Conservation (phyloP, 2,113 vertebrate species). For the Otis tarda region DNA sequence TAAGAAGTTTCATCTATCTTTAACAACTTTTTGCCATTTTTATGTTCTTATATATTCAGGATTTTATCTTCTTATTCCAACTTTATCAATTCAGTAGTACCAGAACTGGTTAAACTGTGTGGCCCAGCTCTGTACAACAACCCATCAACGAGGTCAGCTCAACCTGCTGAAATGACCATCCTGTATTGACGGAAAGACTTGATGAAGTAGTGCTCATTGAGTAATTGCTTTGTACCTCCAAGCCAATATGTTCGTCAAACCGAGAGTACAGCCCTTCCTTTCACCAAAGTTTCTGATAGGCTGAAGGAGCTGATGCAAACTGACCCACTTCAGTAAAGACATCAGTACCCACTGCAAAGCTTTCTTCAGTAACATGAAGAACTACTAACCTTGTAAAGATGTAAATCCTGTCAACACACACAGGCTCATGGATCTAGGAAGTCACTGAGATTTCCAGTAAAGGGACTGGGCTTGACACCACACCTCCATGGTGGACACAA, state of each 20-base stretch:
- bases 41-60: neutral
- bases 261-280: neutral
- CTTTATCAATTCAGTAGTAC: neutral
- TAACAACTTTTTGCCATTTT: neutral
- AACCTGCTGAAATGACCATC: neutral
- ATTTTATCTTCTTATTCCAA: neutral
- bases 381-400: neutral
- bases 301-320: neutral
- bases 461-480: neutral
- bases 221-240: neutral
- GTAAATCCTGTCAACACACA: neutral
- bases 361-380: neutral
- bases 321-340: neutral
- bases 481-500: neutral
- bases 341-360: neutral
- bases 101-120: neutral
- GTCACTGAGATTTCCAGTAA: neutral
- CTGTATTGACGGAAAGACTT: neutral
- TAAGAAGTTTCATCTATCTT: neutral
- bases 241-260: neutral
- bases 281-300: neutral
- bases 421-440: neutral
- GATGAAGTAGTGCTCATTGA: neutral
- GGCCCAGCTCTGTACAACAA: neutral
- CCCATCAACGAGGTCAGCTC: neutral